Evolutionary conservation across 2,113 vertebrate genomes (phyloP), one percentile per base, ranked within the genome.

Genomic region (Cyprinodon brontotheroides): DNA sequence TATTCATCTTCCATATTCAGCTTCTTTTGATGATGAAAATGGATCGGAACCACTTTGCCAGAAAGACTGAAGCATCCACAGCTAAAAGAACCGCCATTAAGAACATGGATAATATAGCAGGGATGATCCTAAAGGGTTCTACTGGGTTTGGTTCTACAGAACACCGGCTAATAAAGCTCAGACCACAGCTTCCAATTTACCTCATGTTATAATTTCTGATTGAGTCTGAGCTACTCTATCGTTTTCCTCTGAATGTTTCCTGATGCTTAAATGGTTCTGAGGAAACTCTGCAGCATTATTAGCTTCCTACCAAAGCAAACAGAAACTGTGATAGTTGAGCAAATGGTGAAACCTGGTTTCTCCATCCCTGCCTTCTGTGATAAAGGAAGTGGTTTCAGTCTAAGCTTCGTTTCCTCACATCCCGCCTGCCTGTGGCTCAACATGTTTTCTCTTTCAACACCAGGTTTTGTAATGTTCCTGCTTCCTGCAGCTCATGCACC

Each of bases 391-490:
- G 50, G 50, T 57, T 17, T 57, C 50, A n/a, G 50, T n/a, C 50
- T 57, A 57, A 57, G 14, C 50, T 57, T 10, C n/a, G 50, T n/a
- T 57, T 57, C 50, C 50, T 57, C 50, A 57, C 50, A 57, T 57
- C 20, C n/a, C 17, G 14, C 50, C 50, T 20, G 15, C 50, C 50
- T 20, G 50, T 68, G 39, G 39, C 39, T 37, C 77, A 73, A 79
- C 13, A 3, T 13, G 43, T 53, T 63, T 39, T 17, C 63, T 68
- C 67, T 86, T 80, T 82, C 79, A 70, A 72, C 75, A 86, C n/a
- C 37, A 61, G 9, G 11, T 68, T 78, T 61, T 9, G 70, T 36
- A 81, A 88, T 11, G 29, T 79, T 82, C 72, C 77, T 43, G 61
- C 65, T 75, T 61, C 50, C 8, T 70, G 61, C 70, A 60, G 40